A percentile compares a stretch with the other conserved stretches of the same genome.
Conservation (phyloP, 1,140 invertebrate species). For the Streblospio benedicti region DNA sequence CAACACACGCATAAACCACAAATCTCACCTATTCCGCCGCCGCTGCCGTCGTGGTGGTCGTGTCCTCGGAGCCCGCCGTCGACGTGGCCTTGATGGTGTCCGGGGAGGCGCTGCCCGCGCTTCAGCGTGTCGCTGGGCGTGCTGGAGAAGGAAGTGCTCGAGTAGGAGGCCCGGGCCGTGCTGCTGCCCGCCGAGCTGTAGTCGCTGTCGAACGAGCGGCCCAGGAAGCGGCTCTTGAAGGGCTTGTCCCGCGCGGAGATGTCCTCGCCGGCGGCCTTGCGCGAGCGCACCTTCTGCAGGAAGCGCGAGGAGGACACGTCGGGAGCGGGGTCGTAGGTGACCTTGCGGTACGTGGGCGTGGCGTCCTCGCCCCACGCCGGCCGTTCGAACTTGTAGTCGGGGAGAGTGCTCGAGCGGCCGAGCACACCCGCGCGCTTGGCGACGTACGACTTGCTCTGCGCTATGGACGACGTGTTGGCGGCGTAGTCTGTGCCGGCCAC, state of each 20-base stretch:
- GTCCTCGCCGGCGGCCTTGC: neutral
- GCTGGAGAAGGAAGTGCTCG: neutral
- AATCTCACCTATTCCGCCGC: no score
- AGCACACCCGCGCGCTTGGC: no score
- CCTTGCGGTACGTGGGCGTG: no score
- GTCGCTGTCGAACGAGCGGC: constrained; percentile 5
- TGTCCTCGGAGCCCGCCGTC: neutral
- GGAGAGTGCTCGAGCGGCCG: no score
- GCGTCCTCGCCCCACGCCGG: no score
- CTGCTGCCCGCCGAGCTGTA: no score
- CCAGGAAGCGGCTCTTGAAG: constrained; percentile 8
- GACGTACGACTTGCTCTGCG: no score
- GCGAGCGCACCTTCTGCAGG: constrained; percentile 1
- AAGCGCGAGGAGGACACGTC: neutral
- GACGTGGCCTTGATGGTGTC: neutral
- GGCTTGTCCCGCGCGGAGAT: neutral
- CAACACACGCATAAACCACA: no score
- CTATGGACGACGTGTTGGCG: no score
- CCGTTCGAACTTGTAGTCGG: no score
- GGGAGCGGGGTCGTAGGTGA: no score
- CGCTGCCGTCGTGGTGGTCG: neutral
- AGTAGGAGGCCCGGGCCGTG: neutral
- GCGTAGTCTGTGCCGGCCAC: no score
- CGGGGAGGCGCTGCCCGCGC: neutral
- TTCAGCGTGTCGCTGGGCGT: neutral